Conservation (phyloP, 2,113 vertebrate genomes). For the Prionailurus bengalensis region DNA sequence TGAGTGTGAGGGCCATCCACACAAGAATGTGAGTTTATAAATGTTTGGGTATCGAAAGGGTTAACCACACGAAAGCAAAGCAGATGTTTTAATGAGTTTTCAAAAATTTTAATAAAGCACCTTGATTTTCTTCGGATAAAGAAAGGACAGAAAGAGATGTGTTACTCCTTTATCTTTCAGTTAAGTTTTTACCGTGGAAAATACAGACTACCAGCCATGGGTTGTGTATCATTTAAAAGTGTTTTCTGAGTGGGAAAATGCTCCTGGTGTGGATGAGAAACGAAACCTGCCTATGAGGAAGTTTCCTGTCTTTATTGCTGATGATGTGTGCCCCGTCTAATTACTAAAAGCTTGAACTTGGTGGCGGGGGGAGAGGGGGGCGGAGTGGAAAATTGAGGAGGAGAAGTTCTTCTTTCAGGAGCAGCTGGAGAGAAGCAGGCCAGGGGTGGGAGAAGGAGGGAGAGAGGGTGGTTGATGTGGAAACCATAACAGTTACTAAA, state of each 20-base stretch:
- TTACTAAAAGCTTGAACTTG: constrained; percentile 4
- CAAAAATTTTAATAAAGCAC: constrained; percentile 71
- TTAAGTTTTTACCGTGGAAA: constrained; percentile 77
- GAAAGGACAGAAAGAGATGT: not conserved
- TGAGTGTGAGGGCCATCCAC: constrained; percentile 76
- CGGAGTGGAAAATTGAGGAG: not conserved
- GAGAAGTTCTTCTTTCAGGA: constrained; percentile 54
- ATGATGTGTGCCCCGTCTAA: constrained; percentile 9
- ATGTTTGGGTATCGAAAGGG: constrained; percentile 84
- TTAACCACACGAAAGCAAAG: constrained; percentile 82
- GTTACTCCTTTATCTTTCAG: constrained; percentile 74
- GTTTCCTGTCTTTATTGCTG: constrained; percentile 73
- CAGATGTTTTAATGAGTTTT: constrained; percentile 86
- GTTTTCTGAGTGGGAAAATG: constrained; percentile 59
- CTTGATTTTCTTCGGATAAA: constrained; percentile 68
- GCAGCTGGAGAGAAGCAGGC: constrained; percentile 54
- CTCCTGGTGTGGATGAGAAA: constrained; percentile 32
- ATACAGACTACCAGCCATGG: not conserved
- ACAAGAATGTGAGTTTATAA: constrained; percentile 80
- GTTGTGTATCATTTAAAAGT: constrained; percentile 6
- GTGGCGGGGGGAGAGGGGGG: not conserved
- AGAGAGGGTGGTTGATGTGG: constrained; percentile 11
- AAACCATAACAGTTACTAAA: not conserved
- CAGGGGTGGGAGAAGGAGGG: not conserved
- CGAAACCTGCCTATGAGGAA: constrained; percentile 14